Evolutionary conservation across 2,113 vertebrate species (phyloP), one percentile per base, ranked within the genome.

Genomic region (Xenopus borealis): DNA sequence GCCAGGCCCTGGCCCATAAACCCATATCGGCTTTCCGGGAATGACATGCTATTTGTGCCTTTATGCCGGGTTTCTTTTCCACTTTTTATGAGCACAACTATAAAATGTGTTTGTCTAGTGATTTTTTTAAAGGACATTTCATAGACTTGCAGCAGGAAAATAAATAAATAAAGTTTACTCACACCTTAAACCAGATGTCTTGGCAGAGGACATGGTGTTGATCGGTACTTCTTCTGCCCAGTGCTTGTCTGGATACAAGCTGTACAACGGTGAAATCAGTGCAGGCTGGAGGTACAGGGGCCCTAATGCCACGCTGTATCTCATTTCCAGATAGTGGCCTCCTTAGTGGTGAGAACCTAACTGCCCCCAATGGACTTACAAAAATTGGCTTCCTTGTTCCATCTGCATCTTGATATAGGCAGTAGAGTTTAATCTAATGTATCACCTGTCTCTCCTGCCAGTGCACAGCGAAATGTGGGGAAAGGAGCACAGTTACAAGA

Each of bases 401-500:
- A 27, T 27, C 23, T 27, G 23, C 23, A 27, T 27, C 23, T 40
- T 2, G 3, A 40, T 40, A 40, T 6, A 40, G 33, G 33, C 33
- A 40, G 6, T 9, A 40, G 5, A 40, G 33, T 40, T 6, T 40
- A 6, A 40, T 40, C 33, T 40, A 6, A 40, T 9, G 6, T 40
- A 6, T 40, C 33, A 9, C 33, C 33, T 40, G 5, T 40, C 5
- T 40, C 33, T 40, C 33, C 33, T 40, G 33, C 5, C 33, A 99
- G 97, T 99, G 97, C 80, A 85, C 91, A 0, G 96, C 96, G 1
- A 95, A 91, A 81, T 99, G 97, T 3, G 96, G 94, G 9, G 92
- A 89, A 69, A 90, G 82, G 78, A 92, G 90, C 1, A 86, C 92
- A 78, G 94, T 98, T 82, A 95, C 85, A 0, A 85, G 97, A 23